A percentile compares a stretch with the other conserved stretches of the same genome.
These are phyloP conservation scores for Zeuzera pyrina DNA, from an alignment of 2,888 invertebrate species.

Conservation along the genomic window DNA sequence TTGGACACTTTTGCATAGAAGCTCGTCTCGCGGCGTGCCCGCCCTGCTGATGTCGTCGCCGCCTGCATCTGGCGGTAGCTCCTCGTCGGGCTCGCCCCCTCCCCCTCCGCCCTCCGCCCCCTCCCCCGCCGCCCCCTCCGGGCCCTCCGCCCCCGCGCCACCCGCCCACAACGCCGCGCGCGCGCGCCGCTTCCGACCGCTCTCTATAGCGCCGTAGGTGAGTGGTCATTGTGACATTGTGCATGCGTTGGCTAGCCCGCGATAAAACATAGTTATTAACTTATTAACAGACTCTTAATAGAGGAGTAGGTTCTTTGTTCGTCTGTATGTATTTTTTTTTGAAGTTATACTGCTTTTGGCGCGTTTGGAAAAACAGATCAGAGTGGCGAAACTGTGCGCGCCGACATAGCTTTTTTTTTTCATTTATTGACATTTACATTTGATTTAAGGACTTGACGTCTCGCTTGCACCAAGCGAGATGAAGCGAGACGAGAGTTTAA, in stretches of 20 bases:
- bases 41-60: conserved; percentile 49
- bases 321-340: too few relatives aligned
- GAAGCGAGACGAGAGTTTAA: too few relatives aligned
- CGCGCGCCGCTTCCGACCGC: conserved; percentile 56
- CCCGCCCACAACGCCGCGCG: conserved; percentile 51
- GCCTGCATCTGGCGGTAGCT: conserved; percentile 23
- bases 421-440: too few relatives aligned
- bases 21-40: conserved; percentile 60
- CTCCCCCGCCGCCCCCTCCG: conserved; percentile 13
- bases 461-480: too few relatives aligned
- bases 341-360: too few relatives aligned
- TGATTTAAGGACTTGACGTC: too few relatives aligned
- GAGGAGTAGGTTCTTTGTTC: too few relatives aligned
- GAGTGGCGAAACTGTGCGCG: too few relatives aligned
- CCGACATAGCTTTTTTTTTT: conserved; percentile 6
- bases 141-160: conserved; percentile 14
- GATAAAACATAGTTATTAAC: too few relatives aligned
- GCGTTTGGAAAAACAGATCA: background rate
- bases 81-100: conserved; percentile 34
- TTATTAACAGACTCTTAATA: too few relatives aligned
- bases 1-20: conserved; percentile 28
- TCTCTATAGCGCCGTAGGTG: conserved; percentile 51
- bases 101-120: conserved; percentile 22
- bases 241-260: too few relatives aligned
- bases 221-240: too few relatives aligned